Conservation (phyloP, 2,888 invertebrate genomes). For the Eucera pruinosa region DNA sequence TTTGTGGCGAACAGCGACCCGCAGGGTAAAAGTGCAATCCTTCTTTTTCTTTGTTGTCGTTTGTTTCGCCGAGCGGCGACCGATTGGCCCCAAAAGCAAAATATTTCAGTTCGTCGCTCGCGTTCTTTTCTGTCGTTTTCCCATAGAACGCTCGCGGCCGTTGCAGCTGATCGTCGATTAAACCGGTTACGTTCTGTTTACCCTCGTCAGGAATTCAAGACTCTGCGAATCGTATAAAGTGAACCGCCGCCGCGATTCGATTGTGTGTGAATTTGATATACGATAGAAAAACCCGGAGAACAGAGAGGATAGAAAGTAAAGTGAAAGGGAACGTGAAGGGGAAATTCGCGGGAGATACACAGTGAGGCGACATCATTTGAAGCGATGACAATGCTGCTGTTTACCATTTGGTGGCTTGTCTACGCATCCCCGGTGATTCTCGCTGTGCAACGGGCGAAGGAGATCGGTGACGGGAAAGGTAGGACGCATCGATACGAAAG, state of each 20-base stretch:
- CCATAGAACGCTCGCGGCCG: neutral
- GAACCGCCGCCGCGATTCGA: conserved; percentile 7
- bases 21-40: conserved; percentile 5
- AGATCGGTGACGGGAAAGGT: conserved; percentile 82
- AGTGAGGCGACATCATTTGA: conserved; percentile 2
- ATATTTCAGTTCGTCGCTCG: conserved; percentile 31
- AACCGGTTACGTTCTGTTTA: conserved; percentile 17
- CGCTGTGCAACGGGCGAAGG: conserved; percentile 80
- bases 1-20: conserved; percentile 14
- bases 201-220: conserved; percentile 19
- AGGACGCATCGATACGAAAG: conserved; percentile 59
- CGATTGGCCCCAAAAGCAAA: conserved; percentile 7
- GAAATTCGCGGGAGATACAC: conserved; percentile 20
- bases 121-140: neutral
- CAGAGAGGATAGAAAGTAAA: neutral
- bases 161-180: conserved; percentile 25
- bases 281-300: neutral
- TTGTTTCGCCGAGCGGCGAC: neutral
- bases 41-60: neutral
- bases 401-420: conserved; percentile 79
- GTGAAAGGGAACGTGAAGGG: neutral
- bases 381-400: conserved; percentile 78
- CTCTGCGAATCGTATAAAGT: neutral
- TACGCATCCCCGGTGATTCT: conserved; percentile 78
- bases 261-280: conserved; percentile 2